Conservation (phyloP, 2,797 vertebrate species). For the Jordanella pulchra region DNA sequence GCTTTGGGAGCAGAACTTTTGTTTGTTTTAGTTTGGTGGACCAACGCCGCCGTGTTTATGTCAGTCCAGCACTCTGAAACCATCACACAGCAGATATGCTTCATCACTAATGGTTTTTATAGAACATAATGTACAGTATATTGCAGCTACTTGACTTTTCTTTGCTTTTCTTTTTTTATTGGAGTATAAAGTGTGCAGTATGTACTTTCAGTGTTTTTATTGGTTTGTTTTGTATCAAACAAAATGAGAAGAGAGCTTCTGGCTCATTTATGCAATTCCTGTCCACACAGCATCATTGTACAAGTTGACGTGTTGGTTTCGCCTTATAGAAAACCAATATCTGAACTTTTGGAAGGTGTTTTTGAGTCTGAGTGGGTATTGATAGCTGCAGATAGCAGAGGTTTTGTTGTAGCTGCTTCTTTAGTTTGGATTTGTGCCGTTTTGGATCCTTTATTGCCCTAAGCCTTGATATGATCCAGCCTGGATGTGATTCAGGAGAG, state of each 20-base stretch:
- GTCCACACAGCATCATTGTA: slow-evolving; percentile 39
- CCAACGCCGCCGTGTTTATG: slow-evolving; percentile 72
- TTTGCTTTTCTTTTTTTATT: slow-evolving; percentile 43
- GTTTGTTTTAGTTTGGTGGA: slow-evolving; percentile 67
- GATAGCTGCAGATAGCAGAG: slow-evolving; percentile 2
- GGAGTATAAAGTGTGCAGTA: slow-evolving; percentile 58
- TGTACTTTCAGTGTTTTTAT: slow-evolving; percentile 35
- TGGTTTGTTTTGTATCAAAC: not conserved
- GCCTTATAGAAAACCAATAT: slow-evolving; percentile 1
- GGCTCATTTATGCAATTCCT: slow-evolving; percentile 62
- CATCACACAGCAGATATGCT: slow-evolving; percentile 57
- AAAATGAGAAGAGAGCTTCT: slow-evolving; percentile 47
- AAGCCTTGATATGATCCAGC: not conserved
- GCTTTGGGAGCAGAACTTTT: not conserved
- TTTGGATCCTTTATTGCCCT: not conserved
- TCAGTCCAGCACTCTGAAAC: slow-evolving; percentile 57
- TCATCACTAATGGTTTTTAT: slow-evolving; percentile 47
- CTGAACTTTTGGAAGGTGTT: slow-evolving; percentile 5
- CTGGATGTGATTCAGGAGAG: not conserved
- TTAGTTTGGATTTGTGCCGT: not conserved
- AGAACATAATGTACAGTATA: slow-evolving; percentile 50
- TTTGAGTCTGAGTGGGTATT: not conserved
- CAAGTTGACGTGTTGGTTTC: slow-evolving; percentile 33
- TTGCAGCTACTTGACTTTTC: slow-evolving; percentile 41
- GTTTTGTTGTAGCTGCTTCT: not conserved